These are phyloP conservation scores for Lagria hirta DNA, from an alignment of 2,888 invertebrate genomes.

Conservation along the genomic window DNA sequence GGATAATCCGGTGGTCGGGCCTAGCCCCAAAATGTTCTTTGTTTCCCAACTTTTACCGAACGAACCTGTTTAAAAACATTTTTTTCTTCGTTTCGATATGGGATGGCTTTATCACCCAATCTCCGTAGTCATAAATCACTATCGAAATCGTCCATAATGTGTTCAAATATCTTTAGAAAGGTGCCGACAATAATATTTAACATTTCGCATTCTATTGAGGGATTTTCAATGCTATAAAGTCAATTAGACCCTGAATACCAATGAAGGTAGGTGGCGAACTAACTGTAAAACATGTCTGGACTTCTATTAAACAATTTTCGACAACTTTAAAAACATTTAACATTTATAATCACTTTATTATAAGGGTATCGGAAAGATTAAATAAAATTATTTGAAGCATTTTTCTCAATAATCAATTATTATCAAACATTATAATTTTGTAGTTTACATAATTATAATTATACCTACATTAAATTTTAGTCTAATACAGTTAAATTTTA, in stretches of 20 bases:
- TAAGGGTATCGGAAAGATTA: no score
- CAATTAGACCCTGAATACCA: slow-evolving; percentile 46
- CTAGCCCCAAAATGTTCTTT: slow-evolving; percentile 9
- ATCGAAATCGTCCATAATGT: slow-evolving; percentile 40
- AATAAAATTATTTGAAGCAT: no score
- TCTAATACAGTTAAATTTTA: no score
- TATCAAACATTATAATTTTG: no score
- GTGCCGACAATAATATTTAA: slow-evolving; percentile 40
- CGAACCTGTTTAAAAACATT: slow-evolving; percentile 24
- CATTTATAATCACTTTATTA: no score
- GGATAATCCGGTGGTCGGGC: slow-evolving; percentile 13
- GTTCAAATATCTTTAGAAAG: slow-evolving; percentile 42
- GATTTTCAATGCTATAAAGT: slow-evolving; percentile 36
- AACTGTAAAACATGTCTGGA: slow-evolving; percentile 43
- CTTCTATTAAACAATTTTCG: slow-evolving; percentile 12
- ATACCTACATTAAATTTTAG: no score
- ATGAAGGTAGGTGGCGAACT: slow-evolving; percentile 44
- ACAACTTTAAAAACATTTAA: slow-evolving; percentile 5
- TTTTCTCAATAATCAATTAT: no score
- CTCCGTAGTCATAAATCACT: slow-evolving; percentile 42
- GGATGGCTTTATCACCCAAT: slow-evolving; percentile 37
- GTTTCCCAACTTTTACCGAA: slow-evolving; percentile 20
- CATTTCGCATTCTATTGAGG: slow-evolving; percentile 42
- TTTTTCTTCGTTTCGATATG: slow-evolving; percentile 17
- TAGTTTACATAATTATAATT: no score